Conservation (phyloP, 2,113 vertebrate species). For the Phrynocephalus versicolor region DNA sequence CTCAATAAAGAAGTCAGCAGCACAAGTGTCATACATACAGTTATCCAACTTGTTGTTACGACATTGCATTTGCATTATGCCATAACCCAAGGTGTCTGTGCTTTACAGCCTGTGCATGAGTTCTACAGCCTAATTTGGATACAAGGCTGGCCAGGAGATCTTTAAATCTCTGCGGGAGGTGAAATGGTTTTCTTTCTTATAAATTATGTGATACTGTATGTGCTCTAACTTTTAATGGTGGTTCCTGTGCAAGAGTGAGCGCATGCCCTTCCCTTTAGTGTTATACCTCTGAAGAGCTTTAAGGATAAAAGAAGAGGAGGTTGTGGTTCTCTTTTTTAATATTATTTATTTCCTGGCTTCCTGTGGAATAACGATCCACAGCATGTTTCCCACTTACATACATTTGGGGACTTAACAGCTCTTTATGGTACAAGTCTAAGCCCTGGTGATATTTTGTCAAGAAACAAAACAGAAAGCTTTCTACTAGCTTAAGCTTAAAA, state of each 20-base stretch:
- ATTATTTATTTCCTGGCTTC: constrained; percentile 65
- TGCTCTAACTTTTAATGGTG: too few species aligned
- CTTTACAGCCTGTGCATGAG: too few species aligned
- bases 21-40: too few species aligned
- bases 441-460: constrained; percentile 63
- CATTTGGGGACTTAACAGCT: constrained; percentile 65
- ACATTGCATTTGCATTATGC: constrained; percentile 32
- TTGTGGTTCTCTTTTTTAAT: constrained; percentile 33
- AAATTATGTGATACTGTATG: not conserved
- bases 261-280: constrained; percentile 31
- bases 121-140: constrained; percentile 41
- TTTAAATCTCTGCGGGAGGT: constrained; percentile 56
- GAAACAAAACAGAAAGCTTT: constrained; percentile 70
- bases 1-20: not conserved
- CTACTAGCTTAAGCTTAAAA: constrained; percentile 59
- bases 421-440: constrained; percentile 55
- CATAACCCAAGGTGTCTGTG: not conserved
- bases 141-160: constrained; percentile 46
- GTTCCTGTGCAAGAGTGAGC: constrained; percentile 40
- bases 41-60: not conserved
- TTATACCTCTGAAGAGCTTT: constrained; percentile 58
- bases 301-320: constrained; percentile 37
- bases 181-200: constrained; percentile 46
- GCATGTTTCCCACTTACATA: constrained; percentile 61
- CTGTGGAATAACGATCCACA: constrained; percentile 60